These are phyloP conservation scores for Silurus meridionalis DNA, from an alignment of 2,113 vertebrate genomes.

Conservation along the genomic window DNA sequence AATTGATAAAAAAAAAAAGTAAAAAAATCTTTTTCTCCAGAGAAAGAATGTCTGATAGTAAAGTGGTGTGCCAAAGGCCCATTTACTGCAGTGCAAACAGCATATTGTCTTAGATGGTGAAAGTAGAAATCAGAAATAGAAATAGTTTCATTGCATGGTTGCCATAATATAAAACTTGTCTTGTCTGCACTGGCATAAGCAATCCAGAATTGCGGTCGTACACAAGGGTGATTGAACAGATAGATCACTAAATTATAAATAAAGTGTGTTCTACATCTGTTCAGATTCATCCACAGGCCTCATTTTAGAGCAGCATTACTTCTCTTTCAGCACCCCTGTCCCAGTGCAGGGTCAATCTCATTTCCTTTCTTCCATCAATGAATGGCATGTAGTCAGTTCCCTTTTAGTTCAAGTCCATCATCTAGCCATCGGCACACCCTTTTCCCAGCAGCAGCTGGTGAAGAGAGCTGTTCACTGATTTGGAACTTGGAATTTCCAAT, in stretches of 20 bases:
- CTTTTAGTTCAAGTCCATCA: slow-evolving; percentile 43
- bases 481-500: slow-evolving; percentile 26
- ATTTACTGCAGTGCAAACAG: background rate
- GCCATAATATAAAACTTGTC: background rate
- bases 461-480: slow-evolving; percentile 1
- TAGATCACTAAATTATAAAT: background rate
- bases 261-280: background rate
- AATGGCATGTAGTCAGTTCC: slow-evolving; percentile 48
- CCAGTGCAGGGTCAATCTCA: slow-evolving; percentile 31
- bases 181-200: background rate
- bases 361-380: slow-evolving; percentile 41
- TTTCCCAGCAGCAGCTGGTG: slow-evolving; percentile 37
- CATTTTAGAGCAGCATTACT: slow-evolving; percentile 43
- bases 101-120: background rate
- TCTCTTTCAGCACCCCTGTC: background rate
- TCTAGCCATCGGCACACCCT: slow-evolving; percentile 13
- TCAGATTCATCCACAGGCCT: slow-evolving; percentile 41
- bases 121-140: background rate
- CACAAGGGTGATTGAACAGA: too few relatives aligned
- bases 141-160: background rate
- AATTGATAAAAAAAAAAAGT: background rate
- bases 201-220: too few relatives aligned
- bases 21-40: background rate
- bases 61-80: background rate
- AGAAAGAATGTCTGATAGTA: background rate